A percentile compares a stretch with the other conserved stretches of the same genome.
Evolutionary conservation across 2,888 invertebrate genomes (phyloP).

Genomic region (Rosalia funebris): DNA sequence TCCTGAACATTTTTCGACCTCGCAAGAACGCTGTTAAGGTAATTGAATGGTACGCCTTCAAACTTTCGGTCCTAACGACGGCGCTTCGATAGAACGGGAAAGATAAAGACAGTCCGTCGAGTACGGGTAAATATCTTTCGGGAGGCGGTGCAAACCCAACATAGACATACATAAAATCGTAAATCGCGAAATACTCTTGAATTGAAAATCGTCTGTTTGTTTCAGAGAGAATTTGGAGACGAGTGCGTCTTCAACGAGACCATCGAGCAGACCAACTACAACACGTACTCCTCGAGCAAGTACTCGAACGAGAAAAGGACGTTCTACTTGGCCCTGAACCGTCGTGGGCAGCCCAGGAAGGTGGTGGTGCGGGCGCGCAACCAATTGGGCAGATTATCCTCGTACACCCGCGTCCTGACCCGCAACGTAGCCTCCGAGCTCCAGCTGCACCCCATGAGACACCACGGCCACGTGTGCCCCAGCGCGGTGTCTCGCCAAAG

Average conservation of each 20-base stretch:
- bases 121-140: too few relatives aligned
- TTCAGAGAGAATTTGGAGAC: conserved; percentile 85
- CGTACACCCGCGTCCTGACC: conserved; percentile 78
- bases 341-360: conserved; percentile 76
- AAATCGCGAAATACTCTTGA: too few relatives aligned
- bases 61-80: conserved; percentile 8
- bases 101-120: too few relatives aligned
- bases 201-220: too few relatives aligned
- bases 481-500: conserved; percentile 46
- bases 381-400: conserved; percentile 77
- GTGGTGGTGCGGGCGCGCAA: conserved; percentile 75
- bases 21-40: conserved; percentile 9
- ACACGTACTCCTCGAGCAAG: conserved; percentile 82
- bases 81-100: too few relatives aligned
- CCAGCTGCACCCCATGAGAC: conserved; percentile 65
- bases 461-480: conserved; percentile 58
- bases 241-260: conserved; percentile 87
- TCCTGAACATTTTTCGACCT: conserved; percentile 5
- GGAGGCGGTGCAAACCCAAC: too few relatives aligned
- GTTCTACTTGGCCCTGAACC: conserved; percentile 80
- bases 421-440: conserved; percentile 68
- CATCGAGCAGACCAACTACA: conserved; percentile 86
- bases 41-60: conserved; percentile 12
- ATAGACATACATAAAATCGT: too few relatives aligned
- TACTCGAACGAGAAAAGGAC: conserved; percentile 77